Base-by-base conservation (phyloP, 2,797 vertebrate genomes). In the Cyclopterus lumpus region DNA sequence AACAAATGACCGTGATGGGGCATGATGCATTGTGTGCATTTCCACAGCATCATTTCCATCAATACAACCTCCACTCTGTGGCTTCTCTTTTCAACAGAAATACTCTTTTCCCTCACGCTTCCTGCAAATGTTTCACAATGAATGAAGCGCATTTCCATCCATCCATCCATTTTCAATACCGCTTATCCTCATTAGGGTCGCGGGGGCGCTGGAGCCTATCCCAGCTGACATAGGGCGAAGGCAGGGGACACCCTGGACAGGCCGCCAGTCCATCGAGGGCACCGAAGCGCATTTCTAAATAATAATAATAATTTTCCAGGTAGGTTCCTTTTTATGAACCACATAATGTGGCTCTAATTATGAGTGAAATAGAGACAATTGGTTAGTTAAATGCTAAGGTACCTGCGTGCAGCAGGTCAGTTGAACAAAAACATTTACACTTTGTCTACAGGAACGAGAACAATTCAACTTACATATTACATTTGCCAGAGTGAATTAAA, bases 1-100 rank as follows among this genome's bases (percentile, higher is more conserved):
- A 57, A 62, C 38, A 34, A 48, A 67, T 75, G 32, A 18, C 34
- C 32, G 54, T 69, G 24, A 67, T 38, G 34, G n/a, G 18, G 62
- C 6, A 63, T 20, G 34, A 14, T 22, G 15, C n/a, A 42, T 40
- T 61, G 24, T 40, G 10, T 34, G 7, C 16, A 61, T 40, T 9
- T 40, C 38, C 38, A 40, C 38, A 40, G 38, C 38, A 40, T 40
- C 3, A 40, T 14, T 5, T 40, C 38, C 38, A 40, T 40, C 38
- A 40, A 40, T 10, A 14, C 38, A 40, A 40, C 4, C 38, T 40
- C 38, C 14, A 40, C 38, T 40, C 14, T 14, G 38, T 15, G 38
- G 38, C 32, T 57, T 38, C 10, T 28, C 5, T 54, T 38, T 44
- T 44, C 11, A 30, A 16, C 30, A 60, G 4, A 20, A n/a, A 34